These are phyloP conservation scores for Borostomias antarcticus DNA, from an alignment of 2,797 vertebrate genomes.

Conservation along the genomic window DNA sequence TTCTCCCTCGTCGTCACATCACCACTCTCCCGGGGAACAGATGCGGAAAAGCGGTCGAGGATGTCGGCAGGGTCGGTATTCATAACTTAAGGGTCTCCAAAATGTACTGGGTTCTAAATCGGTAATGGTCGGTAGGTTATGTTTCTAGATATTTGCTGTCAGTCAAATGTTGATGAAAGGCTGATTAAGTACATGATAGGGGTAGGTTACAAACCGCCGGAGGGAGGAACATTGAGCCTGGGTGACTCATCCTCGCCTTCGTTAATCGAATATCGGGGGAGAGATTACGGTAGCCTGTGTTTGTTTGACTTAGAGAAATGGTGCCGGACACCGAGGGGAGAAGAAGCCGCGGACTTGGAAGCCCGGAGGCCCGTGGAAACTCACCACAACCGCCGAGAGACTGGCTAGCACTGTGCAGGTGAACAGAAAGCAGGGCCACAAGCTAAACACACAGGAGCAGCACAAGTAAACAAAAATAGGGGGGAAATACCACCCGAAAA, in stretches of 20 bases:
- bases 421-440: constrained; percentile 71
- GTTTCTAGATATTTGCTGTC: too few relatives aligned
- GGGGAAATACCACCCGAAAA: constrained; percentile 71
- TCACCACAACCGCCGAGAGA: constrained; percentile 71
- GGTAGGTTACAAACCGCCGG: constrained; percentile 2
- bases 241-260: constrained; percentile 37
- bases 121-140: too few relatives aligned
- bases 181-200: background rate
- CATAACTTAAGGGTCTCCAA: too few relatives aligned
- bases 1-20: constrained; percentile 78
- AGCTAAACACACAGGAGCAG: constrained; percentile 77
- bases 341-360: constrained; percentile 64
- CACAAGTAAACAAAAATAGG: constrained; percentile 72
- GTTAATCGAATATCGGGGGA: constrained; percentile 42
- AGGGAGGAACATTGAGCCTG: constrained; percentile 21
- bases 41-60: constrained; percentile 6
- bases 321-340: constrained; percentile 47
- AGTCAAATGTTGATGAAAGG: background rate
- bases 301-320: constrained; percentile 61
- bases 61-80: background rate
- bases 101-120: too few relatives aligned
- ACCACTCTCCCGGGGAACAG: constrained; percentile 74
- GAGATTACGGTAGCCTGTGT: constrained; percentile 57
- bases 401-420: constrained; percentile 68
- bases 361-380: constrained; percentile 72